A percentile compares a stretch with the other conserved stretches of the same genome.
Evolutionary conservation across 1,140 invertebrate genomes (phyloP).

Genomic region (Cataglyphis hispanica): DNA sequence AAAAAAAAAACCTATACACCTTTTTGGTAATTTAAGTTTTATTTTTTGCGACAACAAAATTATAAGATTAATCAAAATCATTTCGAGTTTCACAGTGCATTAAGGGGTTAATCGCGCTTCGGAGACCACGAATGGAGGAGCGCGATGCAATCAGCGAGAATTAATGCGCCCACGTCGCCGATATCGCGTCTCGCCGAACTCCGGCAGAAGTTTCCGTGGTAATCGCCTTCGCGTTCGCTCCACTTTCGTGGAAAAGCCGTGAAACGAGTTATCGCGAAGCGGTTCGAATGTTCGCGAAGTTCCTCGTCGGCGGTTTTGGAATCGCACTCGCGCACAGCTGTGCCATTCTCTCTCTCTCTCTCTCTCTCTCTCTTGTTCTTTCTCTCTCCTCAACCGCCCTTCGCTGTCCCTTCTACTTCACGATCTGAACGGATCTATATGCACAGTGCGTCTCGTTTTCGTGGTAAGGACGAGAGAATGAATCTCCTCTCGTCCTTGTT

Average conservation of each 20-base stretch:
- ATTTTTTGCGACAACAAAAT: background rate
- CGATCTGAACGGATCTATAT: background rate
- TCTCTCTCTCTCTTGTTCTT: too few relatives aligned
- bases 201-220: conserved; percentile 31
- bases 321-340: conserved; percentile 59
- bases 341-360: conserved; percentile 28
- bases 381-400: conserved; percentile 40
- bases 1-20: background rate
- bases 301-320: conserved; percentile 55
- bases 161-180: conserved; percentile 28
- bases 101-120: conserved; percentile 14
- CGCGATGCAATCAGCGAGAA: conserved; percentile 40
- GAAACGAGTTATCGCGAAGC: conserved; percentile 57
- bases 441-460: background rate
- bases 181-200: conserved; percentile 18
- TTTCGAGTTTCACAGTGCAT: background rate
- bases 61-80: background rate
- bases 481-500: conserved; percentile 5
- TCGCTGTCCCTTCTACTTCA: background rate
- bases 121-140: conserved; percentile 7
- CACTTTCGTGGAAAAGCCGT: conserved; percentile 56
- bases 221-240: conserved; percentile 45
- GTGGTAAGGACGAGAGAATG: background rate
- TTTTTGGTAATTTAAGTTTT: background rate
- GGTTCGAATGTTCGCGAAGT: conserved; percentile 44